Evolutionary conservation across 2,888 invertebrate species (phyloP).

Genomic region (Empis livida): DNA sequence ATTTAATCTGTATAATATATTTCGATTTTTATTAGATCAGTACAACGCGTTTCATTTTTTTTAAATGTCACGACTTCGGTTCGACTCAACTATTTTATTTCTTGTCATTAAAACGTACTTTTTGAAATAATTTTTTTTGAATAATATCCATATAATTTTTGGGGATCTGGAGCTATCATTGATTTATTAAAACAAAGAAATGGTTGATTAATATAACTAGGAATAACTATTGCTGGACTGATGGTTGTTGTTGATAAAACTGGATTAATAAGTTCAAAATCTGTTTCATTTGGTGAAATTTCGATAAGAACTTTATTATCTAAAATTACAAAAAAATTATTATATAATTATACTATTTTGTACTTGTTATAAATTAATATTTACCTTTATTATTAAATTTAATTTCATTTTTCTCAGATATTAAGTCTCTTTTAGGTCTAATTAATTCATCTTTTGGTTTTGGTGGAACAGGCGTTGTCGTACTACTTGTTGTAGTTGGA

Average conservation of each 20-base stretch:
- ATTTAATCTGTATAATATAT: too few species aligned
- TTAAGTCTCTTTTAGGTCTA: slow-evolving; percentile 1
- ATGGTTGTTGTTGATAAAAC: slow-evolving; percentile 10
- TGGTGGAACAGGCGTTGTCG: slow-evolving; percentile 24
- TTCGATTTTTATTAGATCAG: too few species aligned
- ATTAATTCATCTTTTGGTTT: slow-evolving; percentile 17
- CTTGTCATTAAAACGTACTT: too few species aligned
- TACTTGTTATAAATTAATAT: too few species aligned
- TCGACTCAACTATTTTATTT: too few species aligned
- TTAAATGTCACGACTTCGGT: too few species aligned
- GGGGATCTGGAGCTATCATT: slow-evolving; percentile 48
- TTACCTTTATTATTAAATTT: slow-evolving; percentile 8
- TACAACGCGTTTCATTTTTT: too few species aligned
- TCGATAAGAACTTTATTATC: slow-evolving; percentile 2
- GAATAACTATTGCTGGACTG: slow-evolving; percentile 13
- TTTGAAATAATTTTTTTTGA: slow-evolving; percentile 48
- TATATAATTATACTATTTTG: too few species aligned
- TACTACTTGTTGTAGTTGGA: slow-evolving; percentile 26
- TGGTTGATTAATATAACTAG: slow-evolving; percentile 26
- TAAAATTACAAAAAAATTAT: background rate
- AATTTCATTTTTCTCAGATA: slow-evolving; percentile 12
- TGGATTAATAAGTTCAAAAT: slow-evolving; percentile 12
- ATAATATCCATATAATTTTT: slow-evolving; percentile 63
- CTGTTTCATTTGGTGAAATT: slow-evolving; percentile 6
- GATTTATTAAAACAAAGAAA: slow-evolving; percentile 46